These are phyloP conservation scores for Enteromius trimaculatus DNA, from an alignment of 2,797 vertebrate genomes.

Conservation along the genomic window DNA sequence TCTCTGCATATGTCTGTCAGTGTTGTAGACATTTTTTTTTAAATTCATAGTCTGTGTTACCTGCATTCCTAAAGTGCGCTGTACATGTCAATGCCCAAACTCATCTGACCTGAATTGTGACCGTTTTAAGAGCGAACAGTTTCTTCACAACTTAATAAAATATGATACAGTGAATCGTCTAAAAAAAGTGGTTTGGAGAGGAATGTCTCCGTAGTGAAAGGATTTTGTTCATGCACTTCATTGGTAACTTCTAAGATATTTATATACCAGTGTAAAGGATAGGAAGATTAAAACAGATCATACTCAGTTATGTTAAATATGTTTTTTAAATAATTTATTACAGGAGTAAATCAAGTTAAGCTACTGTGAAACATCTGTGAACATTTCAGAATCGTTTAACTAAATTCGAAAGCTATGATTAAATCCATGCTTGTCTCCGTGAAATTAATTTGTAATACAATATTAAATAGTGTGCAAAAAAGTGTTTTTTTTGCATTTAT, in stretches of 20 bases:
- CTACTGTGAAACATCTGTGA: neutral
- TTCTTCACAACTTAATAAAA: conserved; percentile 13
- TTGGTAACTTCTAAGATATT: neutral
- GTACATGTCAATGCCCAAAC: neutral
- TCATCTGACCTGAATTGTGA: conserved; percentile 12
- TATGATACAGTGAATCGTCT: neutral
- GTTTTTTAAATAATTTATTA: neutral
- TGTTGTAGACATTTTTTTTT: neutral
- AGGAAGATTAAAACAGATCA: neutral
- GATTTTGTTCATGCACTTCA: conserved; percentile 7
- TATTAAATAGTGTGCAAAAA: neutral
- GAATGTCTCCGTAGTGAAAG: neutral
- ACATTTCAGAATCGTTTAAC: neutral
- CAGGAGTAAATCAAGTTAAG: neutral
- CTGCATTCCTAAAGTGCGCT: conserved; percentile 37
- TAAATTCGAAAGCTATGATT: neutral
- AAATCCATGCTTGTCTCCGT: neutral
- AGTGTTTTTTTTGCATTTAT: neutral
- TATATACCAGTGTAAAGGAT: neutral
- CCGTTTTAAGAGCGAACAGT: neutral
- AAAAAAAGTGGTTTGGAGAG: conserved; percentile 5
- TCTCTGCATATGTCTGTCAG: conserved; percentile 13
- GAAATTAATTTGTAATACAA: neutral
- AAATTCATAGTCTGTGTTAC: neutral
- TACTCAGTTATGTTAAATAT: conserved; percentile 2